Evolutionary conservation across 2,797 vertebrate genomes (phyloP).

Genomic region (Catostomus latipinnis): DNA sequence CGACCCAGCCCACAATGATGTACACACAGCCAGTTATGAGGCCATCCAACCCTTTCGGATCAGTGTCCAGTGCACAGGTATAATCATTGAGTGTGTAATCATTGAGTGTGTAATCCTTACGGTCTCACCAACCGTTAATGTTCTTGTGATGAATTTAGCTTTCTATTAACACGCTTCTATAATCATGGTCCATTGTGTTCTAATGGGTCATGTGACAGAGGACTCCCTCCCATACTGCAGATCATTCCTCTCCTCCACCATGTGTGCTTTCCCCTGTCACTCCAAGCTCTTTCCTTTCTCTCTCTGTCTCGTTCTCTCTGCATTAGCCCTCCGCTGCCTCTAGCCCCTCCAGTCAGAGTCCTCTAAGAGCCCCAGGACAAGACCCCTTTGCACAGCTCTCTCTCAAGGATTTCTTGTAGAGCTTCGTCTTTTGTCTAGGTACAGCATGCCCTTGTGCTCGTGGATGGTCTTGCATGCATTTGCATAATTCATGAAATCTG

Average conservation of each 20-base stretch:
- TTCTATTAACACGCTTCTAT: slow-evolving; percentile 23
- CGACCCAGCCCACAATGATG: slow-evolving; percentile 97
- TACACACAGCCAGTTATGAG: slow-evolving; percentile 97
- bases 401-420: slow-evolving; percentile 99
- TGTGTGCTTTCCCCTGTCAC: slow-evolving; percentile 45
- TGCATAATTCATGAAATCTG: background rate
- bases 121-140: background rate
- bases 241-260: slow-evolving; percentile 59
- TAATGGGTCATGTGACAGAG: slow-evolving; percentile 23
- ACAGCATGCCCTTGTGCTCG: slow-evolving; percentile 44
- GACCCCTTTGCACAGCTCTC: slow-evolving; percentile 99
- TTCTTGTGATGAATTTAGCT: slow-evolving; percentile 25
- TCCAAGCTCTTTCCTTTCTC: slow-evolving; percentile 73
- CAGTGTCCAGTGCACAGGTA: slow-evolving; percentile 97
- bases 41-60: slow-evolving; percentile 96
- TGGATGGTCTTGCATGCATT: slow-evolving; percentile 32
- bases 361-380: slow-evolving; percentile 99
- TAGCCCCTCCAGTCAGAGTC: slow-evolving; percentile 99
- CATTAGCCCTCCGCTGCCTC: slow-evolving; percentile 98
- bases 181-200: slow-evolving; percentile 23
- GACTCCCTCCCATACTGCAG: slow-evolving; percentile 80
- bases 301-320: slow-evolving; percentile 81
- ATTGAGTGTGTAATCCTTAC: slow-evolving; percentile 47
- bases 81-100: slow-evolving; percentile 44
- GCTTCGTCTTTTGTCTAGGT: slow-evolving; percentile 82